Base-by-base conservation (phyloP, 2,888 invertebrate genomes). In the Cabera pusaria region DNA sequence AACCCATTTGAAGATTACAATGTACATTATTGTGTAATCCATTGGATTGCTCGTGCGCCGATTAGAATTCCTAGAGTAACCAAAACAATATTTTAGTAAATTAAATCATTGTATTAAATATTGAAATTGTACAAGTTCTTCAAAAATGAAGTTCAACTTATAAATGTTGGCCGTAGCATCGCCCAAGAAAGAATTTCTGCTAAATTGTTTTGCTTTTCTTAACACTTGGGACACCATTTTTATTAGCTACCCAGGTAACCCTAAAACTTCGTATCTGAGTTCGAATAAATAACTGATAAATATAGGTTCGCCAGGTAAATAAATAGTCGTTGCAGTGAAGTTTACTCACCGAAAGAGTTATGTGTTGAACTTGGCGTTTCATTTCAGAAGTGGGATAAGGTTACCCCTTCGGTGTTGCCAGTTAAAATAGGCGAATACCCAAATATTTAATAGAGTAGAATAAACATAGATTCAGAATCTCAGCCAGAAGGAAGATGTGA, bases 241-340 rank as follows among this genome's bases (percentile, higher is more conserved):
- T n/a, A n/a, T n/a, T 7, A 25, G 1, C 5, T 25, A 2, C 6
- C 6, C 18, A 9, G 19, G 34, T 11, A 34, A 34, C 34, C 20
- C 34, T 26, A 7, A 6, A 14, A 34, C 21, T 17, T 5, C 17
- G 16, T 26, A 6, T 20, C 5, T 11, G 21, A 35, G 35, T 37
- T 42, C 40, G 60, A 70, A 71, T 70, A 72, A 70, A 70, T 72
- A 68, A 37, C 58, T 59, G 57, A 59, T 68, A 71, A 69, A 73
- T 68, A 65, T 65, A 68, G 64, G 56, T 56, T 57, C 59, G 52
- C 29, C 26, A 31, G 36, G 33, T 43, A 49, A 42, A 45, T 74
- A 71, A 69, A 68, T 65, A 61, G 12, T 9, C 3, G 11, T 10
- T 19, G n/a, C 21, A 9, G 7, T 9, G 10, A 33, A 31, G 19